Percentiles rank a stretch among this genome's conserved stretches.
Evolutionary conservation across 2,888 invertebrate genomes (phyloP).

Genomic region (Campoplex nolae): DNA sequence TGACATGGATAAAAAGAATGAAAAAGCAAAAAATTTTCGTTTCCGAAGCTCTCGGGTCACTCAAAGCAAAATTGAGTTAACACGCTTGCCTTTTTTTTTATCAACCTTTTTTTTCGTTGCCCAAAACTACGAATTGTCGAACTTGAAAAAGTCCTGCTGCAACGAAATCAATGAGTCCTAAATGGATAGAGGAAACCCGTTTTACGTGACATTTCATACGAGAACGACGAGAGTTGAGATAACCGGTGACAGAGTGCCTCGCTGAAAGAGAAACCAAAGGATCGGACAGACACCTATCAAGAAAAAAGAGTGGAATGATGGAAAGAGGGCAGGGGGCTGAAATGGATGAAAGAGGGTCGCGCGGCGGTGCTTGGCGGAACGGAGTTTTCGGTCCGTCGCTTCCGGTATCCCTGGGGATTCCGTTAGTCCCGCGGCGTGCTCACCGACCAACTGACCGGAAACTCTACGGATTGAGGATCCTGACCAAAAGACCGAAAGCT

Average conservation of each 20-base stretch:
- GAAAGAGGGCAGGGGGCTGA: constrained; percentile 3
- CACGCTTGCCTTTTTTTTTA: neutral
- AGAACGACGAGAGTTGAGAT: constrained; percentile 6
- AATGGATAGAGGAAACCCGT: constrained; percentile 19
- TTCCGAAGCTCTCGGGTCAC: neutral
- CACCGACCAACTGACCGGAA: constrained; percentile 80
- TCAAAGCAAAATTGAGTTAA: neutral
- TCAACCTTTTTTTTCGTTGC: neutral
- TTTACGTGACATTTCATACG: constrained; percentile 21
- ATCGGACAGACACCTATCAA: constrained; percentile 36
- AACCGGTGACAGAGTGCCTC: constrained; percentile 31
- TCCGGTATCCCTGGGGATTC: constrained; percentile 77
- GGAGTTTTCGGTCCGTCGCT: constrained; percentile 79
- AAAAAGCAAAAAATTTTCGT: constrained; percentile 7
- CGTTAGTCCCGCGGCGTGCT: constrained; percentile 72
- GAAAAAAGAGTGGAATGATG: constrained; percentile 10
- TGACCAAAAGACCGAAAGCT: constrained; percentile 42
- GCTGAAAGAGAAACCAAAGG: constrained; percentile 46
- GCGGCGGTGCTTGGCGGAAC: constrained; percentile 16
- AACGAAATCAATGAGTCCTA: neutral
- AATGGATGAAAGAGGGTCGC: constrained; percentile 37
- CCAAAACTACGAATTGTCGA: constrained; percentile 10
- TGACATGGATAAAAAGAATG: neutral
- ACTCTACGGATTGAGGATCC: constrained; percentile 71
- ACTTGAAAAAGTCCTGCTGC: neutral